phyloP scores from a whole-genome alignment of 2,888 invertebrate genomes.

The Oligia latruncula region DNA sequence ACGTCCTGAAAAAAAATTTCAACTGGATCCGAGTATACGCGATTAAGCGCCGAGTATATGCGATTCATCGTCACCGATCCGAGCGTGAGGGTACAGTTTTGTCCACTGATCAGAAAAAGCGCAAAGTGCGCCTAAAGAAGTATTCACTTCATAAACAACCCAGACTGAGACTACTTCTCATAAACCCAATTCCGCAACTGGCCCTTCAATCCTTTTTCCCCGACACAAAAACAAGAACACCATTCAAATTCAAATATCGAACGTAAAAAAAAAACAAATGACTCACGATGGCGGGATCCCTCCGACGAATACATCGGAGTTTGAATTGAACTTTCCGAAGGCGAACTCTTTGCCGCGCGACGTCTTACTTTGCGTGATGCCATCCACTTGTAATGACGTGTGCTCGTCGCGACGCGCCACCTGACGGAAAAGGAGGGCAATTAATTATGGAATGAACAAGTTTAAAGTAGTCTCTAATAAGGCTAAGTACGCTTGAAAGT shows the following conservation, averaged over 20 bases:
- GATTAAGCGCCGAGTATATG: neutral
- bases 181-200: neutral
- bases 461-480: conserved; percentile 17
- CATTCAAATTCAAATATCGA: conserved; percentile 20
- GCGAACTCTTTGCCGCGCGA: conserved; percentile 96
- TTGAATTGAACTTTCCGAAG: conserved; percentile 96
- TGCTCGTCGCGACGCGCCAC: conserved; percentile 94
- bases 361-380: conserved; percentile 93
- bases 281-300: conserved; percentile 97
- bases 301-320: conserved; percentile 98
- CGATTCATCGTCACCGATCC: neutral
- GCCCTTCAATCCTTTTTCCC: neutral
- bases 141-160: neutral
- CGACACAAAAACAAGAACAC: neutral
- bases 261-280: conserved; percentile 21
- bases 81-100: neutral
- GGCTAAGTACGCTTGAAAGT: conserved; percentile 13
- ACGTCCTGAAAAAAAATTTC: neutral
- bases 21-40: neutral
- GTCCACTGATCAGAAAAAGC: neutral
- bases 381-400: conserved; percentile 96
- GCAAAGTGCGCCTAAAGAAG: neutral
- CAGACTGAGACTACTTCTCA: conserved; percentile 8
- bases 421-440: conserved; percentile 69
- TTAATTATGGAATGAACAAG: conserved; percentile 16